Percentiles rank a stretch among this genome's conserved stretches.
phyloP scores from a whole-genome alignment of 2,797 vertebrate species.

The Pelochelys cantorii region DNA sequence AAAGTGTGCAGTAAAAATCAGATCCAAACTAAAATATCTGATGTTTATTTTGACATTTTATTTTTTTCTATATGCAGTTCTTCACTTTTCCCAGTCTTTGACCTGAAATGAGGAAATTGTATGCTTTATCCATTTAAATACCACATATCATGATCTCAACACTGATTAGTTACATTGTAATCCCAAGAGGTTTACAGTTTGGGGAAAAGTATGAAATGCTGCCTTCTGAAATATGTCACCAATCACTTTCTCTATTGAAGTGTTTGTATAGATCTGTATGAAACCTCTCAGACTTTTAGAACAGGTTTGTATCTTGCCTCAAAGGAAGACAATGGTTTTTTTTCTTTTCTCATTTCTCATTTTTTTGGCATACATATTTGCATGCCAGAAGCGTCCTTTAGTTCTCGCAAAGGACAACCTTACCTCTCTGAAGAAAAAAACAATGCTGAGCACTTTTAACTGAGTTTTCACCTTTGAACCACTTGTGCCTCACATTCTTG shows the following conservation, averaged over 20 bases:
- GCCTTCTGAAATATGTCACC: constrained; percentile 50
- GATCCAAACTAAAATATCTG: not conserved
- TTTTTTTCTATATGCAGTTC: not conserved
- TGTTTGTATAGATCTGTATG: constrained; percentile 17
- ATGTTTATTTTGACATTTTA: not conserved
- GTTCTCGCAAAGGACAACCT: constrained; percentile 24
- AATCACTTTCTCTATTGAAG: constrained; percentile 26
- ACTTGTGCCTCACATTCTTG: constrained; percentile 51
- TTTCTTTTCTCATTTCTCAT: not conserved
- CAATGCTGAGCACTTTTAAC: not conserved
- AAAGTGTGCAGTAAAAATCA: not conserved
- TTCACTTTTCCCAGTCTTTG: not conserved
- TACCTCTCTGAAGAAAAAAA: constrained; percentile 37
- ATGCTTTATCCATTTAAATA: constrained; percentile 11
- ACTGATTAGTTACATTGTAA: not conserved
- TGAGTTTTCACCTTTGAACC: constrained; percentile 49
- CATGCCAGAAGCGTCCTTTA: not conserved
- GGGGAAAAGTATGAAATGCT: not conserved
- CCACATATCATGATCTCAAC: not conserved
- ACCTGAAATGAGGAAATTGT: not conserved
- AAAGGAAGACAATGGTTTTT: not conserved
- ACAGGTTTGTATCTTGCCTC: not conserved
- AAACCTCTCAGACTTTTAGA: constrained; percentile 24
- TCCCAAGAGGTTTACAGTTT: not conserved
- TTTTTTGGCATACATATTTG: constrained; percentile 47